Evolutionary conservation across 2,888 invertebrate genomes (phyloP).

Genomic region (Polylopha cassiicola): DNA sequence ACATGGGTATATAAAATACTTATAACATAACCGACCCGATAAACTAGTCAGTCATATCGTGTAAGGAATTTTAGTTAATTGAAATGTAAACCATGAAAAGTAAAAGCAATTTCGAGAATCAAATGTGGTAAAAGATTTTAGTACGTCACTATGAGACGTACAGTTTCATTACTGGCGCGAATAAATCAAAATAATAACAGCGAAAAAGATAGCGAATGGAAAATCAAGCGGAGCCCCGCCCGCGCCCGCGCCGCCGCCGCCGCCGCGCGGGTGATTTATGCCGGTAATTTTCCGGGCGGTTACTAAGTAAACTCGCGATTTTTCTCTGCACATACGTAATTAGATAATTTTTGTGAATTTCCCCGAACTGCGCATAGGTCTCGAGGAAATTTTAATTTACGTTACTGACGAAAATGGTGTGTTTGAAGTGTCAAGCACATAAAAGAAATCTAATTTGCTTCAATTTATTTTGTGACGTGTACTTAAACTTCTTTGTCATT

Average conservation of each 20-base stretch:
- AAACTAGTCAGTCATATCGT: too few relatives aligned
- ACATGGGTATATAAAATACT: too few relatives aligned
- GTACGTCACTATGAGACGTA: conserved; percentile 67
- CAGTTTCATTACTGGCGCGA: conserved; percentile 70
- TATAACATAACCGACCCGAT: too few relatives aligned
- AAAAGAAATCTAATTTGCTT: conserved; percentile 22
- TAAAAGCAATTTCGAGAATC: conserved; percentile 46
- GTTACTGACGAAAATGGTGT: conserved; percentile 17
- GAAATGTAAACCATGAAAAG: conserved; percentile 17
- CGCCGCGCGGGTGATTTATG: conserved; percentile 69
- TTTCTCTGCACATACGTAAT: conserved; percentile 73
- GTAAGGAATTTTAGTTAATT: too few relatives aligned
- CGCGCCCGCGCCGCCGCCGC: conserved; percentile 36
- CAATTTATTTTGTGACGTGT: conserved; percentile 17
- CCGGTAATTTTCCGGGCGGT: conserved; percentile 73
- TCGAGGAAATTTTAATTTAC: conserved; percentile 30
- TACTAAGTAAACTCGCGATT: conserved; percentile 73
- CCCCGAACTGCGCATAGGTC: conserved; percentile 35
- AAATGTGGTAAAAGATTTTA: conserved; percentile 53
- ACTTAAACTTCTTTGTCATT: conserved; percentile 12
- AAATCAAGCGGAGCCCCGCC: conserved; percentile 64
- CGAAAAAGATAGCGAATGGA: conserved; percentile 74
- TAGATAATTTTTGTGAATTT: conserved; percentile 70
- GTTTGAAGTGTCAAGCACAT: conserved; percentile 19
- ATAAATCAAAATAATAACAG: conserved; percentile 76